phyloP scores from a whole-genome alignment of 64 coral and sea anemone genomes.

The Stichodactyla helianthus region DNA sequence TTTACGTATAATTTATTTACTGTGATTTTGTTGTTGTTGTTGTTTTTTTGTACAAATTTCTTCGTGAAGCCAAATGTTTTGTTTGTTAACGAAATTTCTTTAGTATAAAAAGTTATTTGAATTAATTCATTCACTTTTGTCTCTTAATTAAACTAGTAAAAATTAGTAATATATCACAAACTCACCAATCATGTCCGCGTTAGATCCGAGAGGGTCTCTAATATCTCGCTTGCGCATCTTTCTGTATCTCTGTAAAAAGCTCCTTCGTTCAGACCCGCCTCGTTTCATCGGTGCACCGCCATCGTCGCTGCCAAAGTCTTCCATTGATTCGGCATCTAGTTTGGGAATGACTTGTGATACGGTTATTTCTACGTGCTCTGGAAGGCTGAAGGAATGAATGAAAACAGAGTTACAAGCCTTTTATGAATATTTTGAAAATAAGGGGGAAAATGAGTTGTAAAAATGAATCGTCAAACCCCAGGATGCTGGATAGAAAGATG shows the following conservation, averaged over 20 bases:
- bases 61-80: no score
- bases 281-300: conserved; percentile 43
- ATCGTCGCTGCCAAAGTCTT: conserved; percentile 65
- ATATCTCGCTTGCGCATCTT: conserved; percentile 67
- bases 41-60: no score
- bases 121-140: no score
- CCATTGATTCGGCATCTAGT: conserved; percentile 46
- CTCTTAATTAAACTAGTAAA: no score
- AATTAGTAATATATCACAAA: not conserved
- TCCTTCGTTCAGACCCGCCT: conserved; percentile 40
- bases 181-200: conserved; percentile 58
- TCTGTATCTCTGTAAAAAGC: conserved; percentile 78
- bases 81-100: no score
- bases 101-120: no score
- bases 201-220: conserved; percentile 41
- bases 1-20: no score
- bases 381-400: conserved; percentile 39
- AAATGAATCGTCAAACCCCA: no score
- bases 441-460: not conserved
- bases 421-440: not conserved
- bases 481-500: no score
- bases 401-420: not conserved
- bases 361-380: conserved; percentile 63
- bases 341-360: conserved; percentile 32
- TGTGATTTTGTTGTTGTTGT: no score